phyloP scores from a whole-genome alignment of 2,113 vertebrate species.

The Ammodytes marinus region DNA sequence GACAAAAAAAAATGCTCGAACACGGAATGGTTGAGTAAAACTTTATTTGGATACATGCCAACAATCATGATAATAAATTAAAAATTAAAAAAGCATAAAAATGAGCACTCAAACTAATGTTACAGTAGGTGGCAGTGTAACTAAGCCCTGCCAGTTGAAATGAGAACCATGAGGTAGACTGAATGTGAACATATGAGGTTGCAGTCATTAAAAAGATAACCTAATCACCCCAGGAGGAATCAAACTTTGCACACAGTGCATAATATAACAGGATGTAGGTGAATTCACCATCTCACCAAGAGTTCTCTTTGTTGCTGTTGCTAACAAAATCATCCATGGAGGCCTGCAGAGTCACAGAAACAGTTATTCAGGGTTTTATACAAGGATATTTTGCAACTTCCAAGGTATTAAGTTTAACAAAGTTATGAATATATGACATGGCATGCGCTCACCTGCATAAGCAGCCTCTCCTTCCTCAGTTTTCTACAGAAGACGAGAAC shows the following conservation, averaged over 20 bases:
- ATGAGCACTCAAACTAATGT: conserved; percentile 20
- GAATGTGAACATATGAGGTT: neutral
- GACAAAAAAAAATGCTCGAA: neutral
- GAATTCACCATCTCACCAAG: conserved; percentile 31
- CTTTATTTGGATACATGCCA: conserved; percentile 59
- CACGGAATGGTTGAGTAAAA: neutral
- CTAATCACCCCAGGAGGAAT: neutral
- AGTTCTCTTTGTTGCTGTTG: conserved; percentile 75
- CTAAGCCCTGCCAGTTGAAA: neutral
- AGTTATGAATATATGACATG: rapidly evolving
- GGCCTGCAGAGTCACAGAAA: conserved; percentile 68
- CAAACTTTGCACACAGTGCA: conserved; percentile 68
- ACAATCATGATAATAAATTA: conserved; percentile 38
- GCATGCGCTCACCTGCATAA: conserved; percentile 81
- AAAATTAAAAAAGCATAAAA: conserved; percentile 13
- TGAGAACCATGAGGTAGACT: neutral
- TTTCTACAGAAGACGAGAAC: conserved; percentile 91
- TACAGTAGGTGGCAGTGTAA: conserved; percentile 64
- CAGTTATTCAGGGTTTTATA: neutral
- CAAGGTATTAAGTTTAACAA: no score
- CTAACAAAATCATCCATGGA: conserved; percentile 82
- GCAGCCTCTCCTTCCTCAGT: conserved; percentile 82
- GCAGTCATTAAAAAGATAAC: neutral
- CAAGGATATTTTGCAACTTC: neutral
- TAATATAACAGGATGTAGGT: conserved; percentile 9